Percentiles rank a stretch among this genome's conserved stretches.
These are phyloP conservation scores for Dastarcus helophoroides DNA, from an alignment of 2,888 invertebrate species.

Conservation along the genomic window DNA sequence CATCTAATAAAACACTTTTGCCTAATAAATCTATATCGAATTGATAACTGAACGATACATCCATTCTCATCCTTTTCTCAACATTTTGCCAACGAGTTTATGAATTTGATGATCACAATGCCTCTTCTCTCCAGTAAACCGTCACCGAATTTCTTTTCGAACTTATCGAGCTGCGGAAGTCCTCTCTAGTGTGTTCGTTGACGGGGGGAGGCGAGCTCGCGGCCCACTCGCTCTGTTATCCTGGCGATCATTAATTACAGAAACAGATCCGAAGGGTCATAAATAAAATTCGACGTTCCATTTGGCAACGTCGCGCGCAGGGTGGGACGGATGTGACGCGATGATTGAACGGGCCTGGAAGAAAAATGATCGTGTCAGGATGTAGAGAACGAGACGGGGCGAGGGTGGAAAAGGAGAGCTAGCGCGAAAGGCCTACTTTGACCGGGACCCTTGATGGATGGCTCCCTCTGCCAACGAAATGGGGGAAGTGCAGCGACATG, in stretches of 20 bases:
- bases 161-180: too few species aligned
- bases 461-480: slow-evolving; percentile 43
- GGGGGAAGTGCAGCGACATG: slow-evolving; percentile 40
- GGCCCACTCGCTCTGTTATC: slow-evolving; percentile 21
- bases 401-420: slow-evolving; percentile 30
- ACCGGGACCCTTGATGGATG: slow-evolving; percentile 45
- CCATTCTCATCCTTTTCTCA: too few species aligned
- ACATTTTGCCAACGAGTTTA: too few species aligned
- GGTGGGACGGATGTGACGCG: slow-evolving; percentile 56
- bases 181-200: too few species aligned
- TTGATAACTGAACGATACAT: too few species aligned
- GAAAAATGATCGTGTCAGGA: slow-evolving; percentile 58
- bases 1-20: too few species aligned
- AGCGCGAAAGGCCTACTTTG: slow-evolving; percentile 48
- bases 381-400: slow-evolving; percentile 26
- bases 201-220: too few species aligned
- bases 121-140: too few species aligned
- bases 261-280: slow-evolving; percentile 38
- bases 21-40: too few species aligned
- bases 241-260: slow-evolving; percentile 39
- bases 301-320: slow-evolving; percentile 44
- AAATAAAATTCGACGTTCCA: slow-evolving; percentile 42
- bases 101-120: too few species aligned
- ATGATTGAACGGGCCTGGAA: slow-evolving; percentile 62
- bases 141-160: too few species aligned